A percentile compares a stretch with the other conserved stretches of the same genome.
phyloP scores from a whole-genome alignment of 2,888 invertebrate genomes.

The Amiota mariae region DNA sequence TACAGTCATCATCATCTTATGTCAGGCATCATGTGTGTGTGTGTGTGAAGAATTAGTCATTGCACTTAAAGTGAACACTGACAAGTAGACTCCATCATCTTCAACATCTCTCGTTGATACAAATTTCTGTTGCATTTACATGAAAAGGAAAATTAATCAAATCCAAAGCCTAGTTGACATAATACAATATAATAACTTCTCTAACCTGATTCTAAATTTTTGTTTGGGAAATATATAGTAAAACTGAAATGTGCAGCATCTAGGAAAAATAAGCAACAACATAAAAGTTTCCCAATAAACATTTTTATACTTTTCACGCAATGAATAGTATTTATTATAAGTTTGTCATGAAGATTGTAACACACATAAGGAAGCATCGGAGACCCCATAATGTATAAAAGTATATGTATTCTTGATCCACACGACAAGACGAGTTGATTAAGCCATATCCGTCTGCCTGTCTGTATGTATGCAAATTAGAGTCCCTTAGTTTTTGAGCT shows the following conservation, averaged over 20 bases:
- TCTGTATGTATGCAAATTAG: too few relatives aligned
- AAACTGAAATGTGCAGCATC: conserved; percentile 62
- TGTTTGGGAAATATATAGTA: conserved; percentile 48
- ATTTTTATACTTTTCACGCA: too few relatives aligned
- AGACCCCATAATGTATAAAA: too few relatives aligned
- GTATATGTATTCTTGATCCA: too few relatives aligned
- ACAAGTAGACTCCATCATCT: conserved; percentile 82
- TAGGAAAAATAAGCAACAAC: conserved; percentile 61
- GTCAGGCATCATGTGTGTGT: too few relatives aligned
- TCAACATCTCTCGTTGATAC: conserved; percentile 65
- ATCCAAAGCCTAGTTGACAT: conserved; percentile 53
- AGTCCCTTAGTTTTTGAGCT: too few relatives aligned
- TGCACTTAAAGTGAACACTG: conserved; percentile 96
- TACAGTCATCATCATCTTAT: conserved; percentile 94
- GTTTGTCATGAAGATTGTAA: too few relatives aligned
- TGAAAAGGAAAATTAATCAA: conserved; percentile 62
- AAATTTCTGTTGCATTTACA: conserved; percentile 65
- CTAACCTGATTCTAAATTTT: conserved; percentile 51
- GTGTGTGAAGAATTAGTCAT: conserved; percentile 94
- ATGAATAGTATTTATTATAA: too few relatives aligned
- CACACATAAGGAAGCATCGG: too few relatives aligned
- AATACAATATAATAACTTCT: conserved; percentile 51
- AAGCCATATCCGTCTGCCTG: too few relatives aligned
- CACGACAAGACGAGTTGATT: too few relatives aligned
- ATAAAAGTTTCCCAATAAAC: conserved; percentile 65